phyloP scores from a whole-genome alignment of 2,113 vertebrate genomes.

The Zapus hudsonius region DNA sequence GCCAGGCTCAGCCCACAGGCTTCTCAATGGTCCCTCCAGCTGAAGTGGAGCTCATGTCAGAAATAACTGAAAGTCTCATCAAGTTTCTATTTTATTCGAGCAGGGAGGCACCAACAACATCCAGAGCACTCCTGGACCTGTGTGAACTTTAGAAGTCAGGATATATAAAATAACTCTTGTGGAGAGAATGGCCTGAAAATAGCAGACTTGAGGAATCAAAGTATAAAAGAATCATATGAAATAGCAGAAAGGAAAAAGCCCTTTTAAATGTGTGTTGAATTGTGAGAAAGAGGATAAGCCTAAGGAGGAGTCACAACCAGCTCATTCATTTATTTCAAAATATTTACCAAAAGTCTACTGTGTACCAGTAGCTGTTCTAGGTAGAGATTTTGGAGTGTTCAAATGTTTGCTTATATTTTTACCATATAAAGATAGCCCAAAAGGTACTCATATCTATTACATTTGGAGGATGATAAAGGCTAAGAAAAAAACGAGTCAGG shows the following conservation, averaged over 20 bases:
- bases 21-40: constrained; percentile 32
- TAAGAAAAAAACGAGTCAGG: not conserved
- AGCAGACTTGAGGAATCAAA: not conserved
- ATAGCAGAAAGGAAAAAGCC: not conserved
- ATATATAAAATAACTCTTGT: not conserved
- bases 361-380: not conserved
- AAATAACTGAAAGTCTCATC: constrained; percentile 44
- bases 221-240: not conserved
- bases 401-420: not conserved
- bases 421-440: not conserved
- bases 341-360: not conserved
- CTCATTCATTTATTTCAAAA: constrained; percentile 24
- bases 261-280: not conserved
- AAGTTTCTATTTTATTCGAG: constrained; percentile 22
- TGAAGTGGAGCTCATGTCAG: not conserved
- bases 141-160: constrained; percentile 51
- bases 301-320: not conserved
- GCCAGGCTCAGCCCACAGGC: not conserved
- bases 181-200: constrained; percentile 34
- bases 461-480: not conserved
- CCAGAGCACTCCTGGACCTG: not conserved
- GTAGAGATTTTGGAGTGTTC: not conserved
- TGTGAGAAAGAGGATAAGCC: not conserved
- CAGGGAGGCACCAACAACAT: constrained; percentile 35
- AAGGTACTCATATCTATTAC: not conserved